These are phyloP conservation scores for Leptosomus discolor DNA, from an alignment of 2,113 vertebrate species.

Conservation along the genomic window DNA sequence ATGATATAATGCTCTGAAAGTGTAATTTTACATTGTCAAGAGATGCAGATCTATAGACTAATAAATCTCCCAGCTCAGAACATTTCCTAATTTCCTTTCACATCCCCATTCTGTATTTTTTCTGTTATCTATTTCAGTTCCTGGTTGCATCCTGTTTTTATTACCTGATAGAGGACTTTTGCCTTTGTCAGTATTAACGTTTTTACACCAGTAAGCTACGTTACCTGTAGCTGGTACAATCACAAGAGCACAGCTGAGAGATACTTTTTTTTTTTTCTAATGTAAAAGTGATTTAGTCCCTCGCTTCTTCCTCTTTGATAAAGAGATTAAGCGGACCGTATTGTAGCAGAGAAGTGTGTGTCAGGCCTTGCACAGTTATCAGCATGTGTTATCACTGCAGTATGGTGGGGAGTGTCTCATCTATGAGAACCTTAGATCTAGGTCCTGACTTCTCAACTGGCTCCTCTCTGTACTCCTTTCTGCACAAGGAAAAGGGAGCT, in stretches of 20 bases:
- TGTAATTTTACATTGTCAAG: constrained; percentile 5
- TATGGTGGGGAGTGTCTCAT: neutral
- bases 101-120: neutral
- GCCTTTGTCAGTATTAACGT: neutral
- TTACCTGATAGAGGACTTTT: neutral
- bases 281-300: neutral
- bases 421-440: neutral
- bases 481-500: neutral
- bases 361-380: neutral
- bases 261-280: neutral
- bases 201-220: neutral
- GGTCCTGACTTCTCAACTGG: neutral
- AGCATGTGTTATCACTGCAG: neutral
- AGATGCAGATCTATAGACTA: neutral
- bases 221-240: neutral
- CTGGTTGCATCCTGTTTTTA: neutral
- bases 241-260: neutral
- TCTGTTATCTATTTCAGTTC: neutral
- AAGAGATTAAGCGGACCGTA: neutral
- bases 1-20: neutral
- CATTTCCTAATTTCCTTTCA: constrained; percentile 37
- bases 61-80: constrained; percentile 15
- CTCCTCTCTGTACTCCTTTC: neutral
- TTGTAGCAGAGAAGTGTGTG: neutral
- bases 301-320: neutral